Conservation (phyloP, 2,888 invertebrate genomes). For the Orchesella flavescens region DNA sequence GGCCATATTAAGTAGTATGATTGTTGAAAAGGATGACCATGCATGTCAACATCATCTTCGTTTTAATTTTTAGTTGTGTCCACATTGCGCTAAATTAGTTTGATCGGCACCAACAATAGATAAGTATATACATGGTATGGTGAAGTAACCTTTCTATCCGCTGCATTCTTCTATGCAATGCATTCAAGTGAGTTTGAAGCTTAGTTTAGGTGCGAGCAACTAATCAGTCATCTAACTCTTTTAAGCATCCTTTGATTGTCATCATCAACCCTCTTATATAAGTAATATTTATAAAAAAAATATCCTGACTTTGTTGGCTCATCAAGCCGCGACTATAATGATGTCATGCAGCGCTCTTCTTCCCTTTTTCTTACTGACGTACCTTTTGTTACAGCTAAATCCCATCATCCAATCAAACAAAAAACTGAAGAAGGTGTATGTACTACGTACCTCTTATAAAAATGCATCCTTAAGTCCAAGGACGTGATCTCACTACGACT, state of each 20-base stretch:
- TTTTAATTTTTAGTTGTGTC: not conserved
- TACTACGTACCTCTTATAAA: not conserved
- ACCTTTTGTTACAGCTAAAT: not conserved
- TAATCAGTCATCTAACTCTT: too few relatives aligned
- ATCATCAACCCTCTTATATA: too few relatives aligned
- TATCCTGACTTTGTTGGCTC: conserved; percentile 12
- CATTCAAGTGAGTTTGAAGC: too few relatives aligned
- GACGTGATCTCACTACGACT: conserved; percentile 40
- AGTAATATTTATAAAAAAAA: too few relatives aligned
- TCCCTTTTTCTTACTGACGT: conserved; percentile 27
- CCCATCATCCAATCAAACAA: conserved; percentile 1
- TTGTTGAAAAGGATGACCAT: not conserved
- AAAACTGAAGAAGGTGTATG: conserved; percentile 20
- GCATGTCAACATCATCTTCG: conserved; percentile 5
- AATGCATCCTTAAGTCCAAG: conserved; percentile 56
- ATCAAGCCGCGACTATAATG: conserved; percentile 38
- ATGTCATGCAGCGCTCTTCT: conserved; percentile 46
- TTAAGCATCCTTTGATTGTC: too few relatives aligned
- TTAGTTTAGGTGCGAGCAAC: too few relatives aligned
- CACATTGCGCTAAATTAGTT: not conserved
- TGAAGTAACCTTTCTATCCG: too few relatives aligned
- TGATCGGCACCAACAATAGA: too few relatives aligned
- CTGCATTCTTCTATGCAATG: too few relatives aligned
- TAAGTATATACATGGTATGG: too few relatives aligned
- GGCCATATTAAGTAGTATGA: too few relatives aligned